A percentile compares a stretch with the other conserved stretches of the same genome.
These are phyloP conservation scores for Sinhomidia bicolor DNA, from an alignment of 2,888 invertebrate genomes.

Conservation along the genomic window DNA sequence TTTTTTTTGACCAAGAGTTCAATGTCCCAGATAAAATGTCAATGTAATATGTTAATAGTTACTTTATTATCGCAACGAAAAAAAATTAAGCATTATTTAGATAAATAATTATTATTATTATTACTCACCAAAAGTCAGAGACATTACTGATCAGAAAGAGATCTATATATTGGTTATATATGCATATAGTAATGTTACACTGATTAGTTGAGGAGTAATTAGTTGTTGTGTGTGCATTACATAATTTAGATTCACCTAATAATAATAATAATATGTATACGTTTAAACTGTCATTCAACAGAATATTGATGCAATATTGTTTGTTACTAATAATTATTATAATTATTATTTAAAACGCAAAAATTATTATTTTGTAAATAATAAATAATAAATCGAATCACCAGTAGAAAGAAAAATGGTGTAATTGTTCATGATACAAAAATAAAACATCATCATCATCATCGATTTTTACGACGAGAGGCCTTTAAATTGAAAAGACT, in stretches of 20 bases:
- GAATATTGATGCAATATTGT: neutral
- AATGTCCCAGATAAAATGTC: too few relatives aligned
- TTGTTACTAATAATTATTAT: neutral
- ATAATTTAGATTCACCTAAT: neutral
- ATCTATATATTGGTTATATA: too few relatives aligned
- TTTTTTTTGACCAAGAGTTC: too few relatives aligned
- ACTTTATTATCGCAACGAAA: neutral
- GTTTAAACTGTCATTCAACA: neutral
- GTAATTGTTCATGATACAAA: constrained; percentile 1
- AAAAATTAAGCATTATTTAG: too few relatives aligned
- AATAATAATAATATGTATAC: constrained; percentile 1
- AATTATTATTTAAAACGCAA: too few relatives aligned
- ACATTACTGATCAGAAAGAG: too few relatives aligned
- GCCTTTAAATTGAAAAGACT: constrained; percentile 48
- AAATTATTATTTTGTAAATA: neutral
- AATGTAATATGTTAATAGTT: neutral
- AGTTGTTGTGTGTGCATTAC: too few relatives aligned
- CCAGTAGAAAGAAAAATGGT: neutral
- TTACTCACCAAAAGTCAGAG: too few relatives aligned
- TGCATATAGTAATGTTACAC: too few relatives aligned
- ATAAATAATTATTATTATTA: too few relatives aligned
- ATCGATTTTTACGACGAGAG: constrained; percentile 38
- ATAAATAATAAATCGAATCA: neutral
- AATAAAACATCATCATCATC: neutral
- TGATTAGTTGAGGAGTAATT: too few relatives aligned